phyloP scores from a whole-genome alignment of 2,113 vertebrate genomes.

The Takifugu bimaculatus region DNA sequence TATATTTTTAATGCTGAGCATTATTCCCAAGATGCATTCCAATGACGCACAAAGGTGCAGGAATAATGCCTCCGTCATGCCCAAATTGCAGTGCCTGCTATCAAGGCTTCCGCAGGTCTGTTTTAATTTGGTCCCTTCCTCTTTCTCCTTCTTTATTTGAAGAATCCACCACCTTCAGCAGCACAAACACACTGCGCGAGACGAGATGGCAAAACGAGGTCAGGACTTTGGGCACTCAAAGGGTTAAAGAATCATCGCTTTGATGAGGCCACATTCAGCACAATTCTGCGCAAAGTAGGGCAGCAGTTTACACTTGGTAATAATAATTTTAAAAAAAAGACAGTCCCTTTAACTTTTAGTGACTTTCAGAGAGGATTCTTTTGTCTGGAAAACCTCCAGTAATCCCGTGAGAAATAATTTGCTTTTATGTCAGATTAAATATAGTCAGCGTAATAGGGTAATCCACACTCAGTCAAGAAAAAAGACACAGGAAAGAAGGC shows the following conservation, averaged over 20 bases:
- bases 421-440: constrained; percentile 36
- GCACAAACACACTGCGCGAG: constrained; percentile 54
- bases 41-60: too few relatives aligned
- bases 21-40: too few relatives aligned
- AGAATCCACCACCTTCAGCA: constrained; percentile 79
- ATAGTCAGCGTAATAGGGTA: constrained; percentile 42
- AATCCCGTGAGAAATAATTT: constrained; percentile 20
- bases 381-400: constrained; percentile 9
- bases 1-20: too few relatives aligned
- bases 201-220: constrained; percentile 25
- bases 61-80: background rate
- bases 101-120: background rate
- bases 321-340: constrained; percentile 8
- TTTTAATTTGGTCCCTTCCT: background rate
- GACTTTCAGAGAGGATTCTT: constrained; percentile 49
- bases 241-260: constrained; percentile 76
- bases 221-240: constrained; percentile 76
- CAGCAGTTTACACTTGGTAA: background rate
- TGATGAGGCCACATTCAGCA: constrained; percentile 30
- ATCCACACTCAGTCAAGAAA: constrained; percentile 69
- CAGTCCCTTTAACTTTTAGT: constrained; percentile 88
- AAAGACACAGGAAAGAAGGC: constrained; percentile 52
- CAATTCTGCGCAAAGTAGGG: constrained; percentile 4
- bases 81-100: background rate
- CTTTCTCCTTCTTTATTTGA: background rate